Base-by-base conservation (phyloP, 2,888 invertebrate species). In the Polia nebulosa region DNA sequence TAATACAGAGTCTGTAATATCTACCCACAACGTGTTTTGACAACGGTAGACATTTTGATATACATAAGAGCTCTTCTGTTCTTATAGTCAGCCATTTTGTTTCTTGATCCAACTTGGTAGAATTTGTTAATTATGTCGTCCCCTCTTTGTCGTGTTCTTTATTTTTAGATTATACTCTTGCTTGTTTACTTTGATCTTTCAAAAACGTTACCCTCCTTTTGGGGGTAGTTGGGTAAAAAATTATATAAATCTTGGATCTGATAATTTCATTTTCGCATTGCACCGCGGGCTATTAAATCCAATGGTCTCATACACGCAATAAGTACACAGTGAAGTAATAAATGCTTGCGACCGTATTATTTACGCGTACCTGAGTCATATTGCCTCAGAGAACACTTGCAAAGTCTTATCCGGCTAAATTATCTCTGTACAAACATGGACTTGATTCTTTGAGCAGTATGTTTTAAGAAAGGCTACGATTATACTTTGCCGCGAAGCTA, bases 371-470 rank as follows among this genome's bases (percentile, higher is more conserved):
- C 81, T 52, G 60, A 76, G 59, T 51, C 56, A 64, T 80, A 49
- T 76, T 76, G 81, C 81, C 77, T 80, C 81, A 80, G 81, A 80
- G 70, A 80, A 80, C 32, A 53, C 70, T 76, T 80, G 76, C 56
- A 11, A 45, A 47, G 59, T 76, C 70, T 76, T 76, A 76, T 76
- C 81, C 59, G 51, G 51, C 47, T 32, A 80, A 69, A 80, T 76
- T 60, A 76, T 80, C 77, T 76, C 44, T 57, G 45, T 76, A 60
- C 61, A 67, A 52, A 80, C 36, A 61, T 49, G 47, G 36, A 67
- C 25, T 44, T 41, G 32, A 51, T 75, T 51, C 25, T 58, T 49
- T 32, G 25, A 57, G 45, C 20, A 53, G 20, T 20, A 39, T 44
- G n/a, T 25, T 51, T 61, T 27, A 45, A 61, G 32, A 41, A 58